Base-by-base conservation (phyloP, 1,140 invertebrate genomes). In the Eriocheir sinensis region DNA sequence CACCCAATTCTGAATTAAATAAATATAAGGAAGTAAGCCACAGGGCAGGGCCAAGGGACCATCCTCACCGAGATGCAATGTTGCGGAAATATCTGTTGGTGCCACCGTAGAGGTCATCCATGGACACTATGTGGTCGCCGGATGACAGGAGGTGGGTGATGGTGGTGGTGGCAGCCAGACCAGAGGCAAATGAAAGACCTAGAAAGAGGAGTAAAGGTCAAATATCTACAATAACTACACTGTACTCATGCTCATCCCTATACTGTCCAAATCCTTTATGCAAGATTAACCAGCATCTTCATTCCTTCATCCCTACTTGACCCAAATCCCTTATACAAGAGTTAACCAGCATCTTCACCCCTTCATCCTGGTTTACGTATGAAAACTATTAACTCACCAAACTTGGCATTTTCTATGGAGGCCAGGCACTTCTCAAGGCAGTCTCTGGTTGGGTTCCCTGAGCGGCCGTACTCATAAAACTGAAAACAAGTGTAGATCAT, bases 41-140 rank as follows among this genome's bases (percentile, higher is more conserved):
- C n/a, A n/a, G n/a, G n/a, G n/a, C n/a, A n/a, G n/a, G n/a, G n/a
- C n/a, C n/a, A n/a, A n/a, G n/a, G n/a, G n/a, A n/a, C n/a, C n/a
- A n/a, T 21, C 41, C 89, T 44, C 41, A 96, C 95, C 97, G 98
- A 0, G 97, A 95, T 4, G 97, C 97, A 34, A 98, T 98, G 36
- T 97, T 96, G 40, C 97, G 96, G 95, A 98, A 97, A 93, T 97
- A 97, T 79, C 97, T 96, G 95, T 98, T 97, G 3, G 99, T 99
- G 27, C 99, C 99, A 92, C 99, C 99, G 96, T 99, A 99, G 9
- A 99, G 97, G 97, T 99, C 99, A 97, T 99, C 98, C 95, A 98
- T 98, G 94, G 98, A 98, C 48, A 99, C 96, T 6, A 99, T 97
- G 96, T 99, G 99, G 97, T 99, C 99, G 0, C 99, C 99, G 95